Base-by-base conservation (phyloP, 2,888 invertebrate species). In the Magallana nippona region DNA sequence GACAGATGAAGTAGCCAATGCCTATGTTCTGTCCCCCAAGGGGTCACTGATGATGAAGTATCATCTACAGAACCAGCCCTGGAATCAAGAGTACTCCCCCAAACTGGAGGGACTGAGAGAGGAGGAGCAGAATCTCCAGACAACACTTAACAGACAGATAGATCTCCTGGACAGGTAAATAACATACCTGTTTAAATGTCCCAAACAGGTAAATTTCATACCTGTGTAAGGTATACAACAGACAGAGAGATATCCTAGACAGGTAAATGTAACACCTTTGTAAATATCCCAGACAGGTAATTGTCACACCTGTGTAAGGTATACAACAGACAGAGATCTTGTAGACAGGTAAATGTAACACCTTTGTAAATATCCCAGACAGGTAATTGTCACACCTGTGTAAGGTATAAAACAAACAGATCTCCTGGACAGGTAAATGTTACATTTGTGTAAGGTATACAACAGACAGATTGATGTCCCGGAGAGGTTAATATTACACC, bases 1-100 rank as follows among this genome's bases (percentile, higher is more conserved):
- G 86, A 10, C 89, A 94, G 94, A 94, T 63, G 90, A 92, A 15
- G 87, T 94, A 60, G 93, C 93, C 84, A 91, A 91, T 57, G 94
- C 94, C 13, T 92, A 94, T 86, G 84, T 94, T 62, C 88, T 94
- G 63, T 88, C 92, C 8, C 87, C 93, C 10, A 92, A 92, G 82
- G 91, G 91, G 13, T 91, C 94, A 10, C 91, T 94, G 82, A 92
- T 94, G 85, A 91, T 95, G 87, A 94, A 95, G 87, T 92, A 94
- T 80, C 88, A 95, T 44, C 91, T 95, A 32, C 95, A 95, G 82
- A 94, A 95, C 78, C 95, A 95, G 88, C 93, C 94, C 2, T 95
- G 95, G 94, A 91, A 90, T 56, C 87, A 91, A 3, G 86, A 89
- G 56, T 95, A 93, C 88, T 19, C 80, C 55, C 89, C 93, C 71